Base-by-base conservation (phyloP, 2,797 vertebrate genomes). In the Coilia nasus region DNA sequence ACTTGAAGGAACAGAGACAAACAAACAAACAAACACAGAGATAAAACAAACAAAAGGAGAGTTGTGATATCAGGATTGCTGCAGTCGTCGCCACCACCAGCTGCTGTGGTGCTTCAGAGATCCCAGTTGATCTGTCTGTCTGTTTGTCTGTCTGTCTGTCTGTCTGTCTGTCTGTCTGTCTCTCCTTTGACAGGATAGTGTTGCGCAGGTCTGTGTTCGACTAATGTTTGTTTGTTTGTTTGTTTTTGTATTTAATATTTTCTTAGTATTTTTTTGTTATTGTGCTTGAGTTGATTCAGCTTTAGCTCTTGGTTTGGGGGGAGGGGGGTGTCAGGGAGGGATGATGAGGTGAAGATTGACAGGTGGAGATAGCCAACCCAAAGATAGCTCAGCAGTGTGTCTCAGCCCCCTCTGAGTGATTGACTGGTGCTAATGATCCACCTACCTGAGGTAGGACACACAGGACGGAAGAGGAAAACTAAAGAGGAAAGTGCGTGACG, bases 311-410 rank as follows among this genome's bases (percentile, higher is more conserved):
- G 28, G 64, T 25, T 11, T 0, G 10, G 50, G 10, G 50, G 50
- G 50, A 12, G 6, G 57, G 57, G 17, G 57, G 19, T 3, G 57
- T 0, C 2, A 21, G 57, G 19, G 19, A 2, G 15, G 15, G 67
- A 7, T 2, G 14, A 14, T 9, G 6, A 75, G 17, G 14, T 75
- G 67, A 41, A 75, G 31, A 75, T 41, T 7, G 50, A 83, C 85
- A 54, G 87, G 91, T 90, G 54, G n/a, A 88, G 81, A 87, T 88
- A 87, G 86, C 84, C 62, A 89, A 88, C 86, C 85, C 62, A 88
- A 90, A 90, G 85, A 90, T 92, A 93, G 87, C 92, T 93, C 94
- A 93, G 35, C 15, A 19, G 17, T 3, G 35, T 78, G 71, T 41
- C 71, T 19, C 67, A 14, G 15, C 67, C 67, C 25, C 15, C 28